phyloP scores from a whole-genome alignment of 1,140 invertebrate genomes.

The Drosophila aff. region DNA sequence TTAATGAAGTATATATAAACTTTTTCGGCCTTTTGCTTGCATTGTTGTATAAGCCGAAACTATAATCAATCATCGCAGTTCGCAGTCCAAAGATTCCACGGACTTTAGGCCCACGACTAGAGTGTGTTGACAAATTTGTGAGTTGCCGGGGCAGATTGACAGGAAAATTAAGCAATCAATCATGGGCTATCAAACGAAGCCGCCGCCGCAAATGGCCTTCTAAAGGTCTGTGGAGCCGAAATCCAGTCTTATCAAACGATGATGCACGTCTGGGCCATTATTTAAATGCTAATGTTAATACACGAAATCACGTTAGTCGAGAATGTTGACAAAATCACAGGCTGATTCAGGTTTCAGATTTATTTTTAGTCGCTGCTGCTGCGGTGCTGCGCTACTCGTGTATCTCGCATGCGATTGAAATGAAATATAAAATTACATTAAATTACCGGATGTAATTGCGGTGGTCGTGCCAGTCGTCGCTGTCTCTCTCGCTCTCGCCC shows the following conservation, averaged over 20 bases:
- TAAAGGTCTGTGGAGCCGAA: slow-evolving; percentile 13
- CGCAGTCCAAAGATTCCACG: slow-evolving; percentile 5
- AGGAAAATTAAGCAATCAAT: slow-evolving; percentile 62
- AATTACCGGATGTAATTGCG: slow-evolving; percentile 85
- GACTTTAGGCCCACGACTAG: slow-evolving; percentile 2
- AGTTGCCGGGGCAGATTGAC: slow-evolving; percentile 44
- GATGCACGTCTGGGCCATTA: slow-evolving; percentile 45
- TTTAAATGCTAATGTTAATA: slow-evolving; percentile 50
- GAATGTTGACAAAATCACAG: slow-evolving; percentile 48
- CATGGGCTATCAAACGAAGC: slow-evolving; percentile 41
- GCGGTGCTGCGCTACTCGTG: neutral
- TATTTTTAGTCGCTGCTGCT: slow-evolving; percentile 51
- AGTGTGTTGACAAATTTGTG: slow-evolving; percentile 57
- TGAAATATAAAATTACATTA: slow-evolving; percentile 85
- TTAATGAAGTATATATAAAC: slow-evolving; percentile 65
- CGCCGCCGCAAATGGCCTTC: slow-evolving; percentile 23
- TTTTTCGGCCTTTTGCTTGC: slow-evolving; percentile 36
- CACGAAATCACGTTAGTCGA: slow-evolving; percentile 43
- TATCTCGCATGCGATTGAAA: slow-evolving; percentile 84
- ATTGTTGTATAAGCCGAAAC: slow-evolving; percentile 31
- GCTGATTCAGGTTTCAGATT: slow-evolving; percentile 31
- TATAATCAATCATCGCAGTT: slow-evolving; percentile 33
- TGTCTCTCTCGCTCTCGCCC: slow-evolving; percentile 10
- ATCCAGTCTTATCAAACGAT: slow-evolving; percentile 35
- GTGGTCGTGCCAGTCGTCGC: slow-evolving; percentile 81